Evolutionary conservation across 2,888 invertebrate genomes (phyloP).

Genomic region (Polymixis lichenea): DNA sequence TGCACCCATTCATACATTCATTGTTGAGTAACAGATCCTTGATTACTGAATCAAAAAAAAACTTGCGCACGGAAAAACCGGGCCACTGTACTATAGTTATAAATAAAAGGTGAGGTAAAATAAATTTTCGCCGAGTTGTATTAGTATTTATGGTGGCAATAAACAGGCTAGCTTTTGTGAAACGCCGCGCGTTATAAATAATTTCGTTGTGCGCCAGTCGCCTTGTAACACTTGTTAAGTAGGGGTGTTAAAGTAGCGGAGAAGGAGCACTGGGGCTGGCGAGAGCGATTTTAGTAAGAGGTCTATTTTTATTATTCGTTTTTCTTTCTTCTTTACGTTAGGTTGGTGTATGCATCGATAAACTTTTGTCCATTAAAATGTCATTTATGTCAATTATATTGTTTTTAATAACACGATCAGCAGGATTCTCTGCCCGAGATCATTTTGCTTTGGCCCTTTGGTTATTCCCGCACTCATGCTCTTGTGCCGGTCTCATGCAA

Average conservation of each 20-base stretch:
- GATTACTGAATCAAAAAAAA: constrained; percentile 62
- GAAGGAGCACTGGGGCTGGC: constrained; percentile 18
- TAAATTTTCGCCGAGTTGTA: constrained; percentile 88
- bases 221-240: constrained; percentile 84
- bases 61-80: constrained; percentile 73
- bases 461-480: background rate
- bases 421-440: background rate
- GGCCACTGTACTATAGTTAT: constrained; percentile 81
- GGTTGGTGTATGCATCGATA: background rate
- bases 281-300: constrained; percentile 24
- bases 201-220: constrained; percentile 85
- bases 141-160: constrained; percentile 89
- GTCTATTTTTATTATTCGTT: background rate
- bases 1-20: constrained; percentile 55
- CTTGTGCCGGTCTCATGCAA: no score
- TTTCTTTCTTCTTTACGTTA: background rate
- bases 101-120: constrained; percentile 88
- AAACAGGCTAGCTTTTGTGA: constrained; percentile 87
- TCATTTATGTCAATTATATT: background rate
- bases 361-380: background rate
- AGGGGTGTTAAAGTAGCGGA: constrained; percentile 71
- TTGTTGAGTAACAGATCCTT: constrained; percentile 50
- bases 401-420: background rate
- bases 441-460: background rate
- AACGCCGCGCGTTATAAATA: constrained; percentile 88